Conservation (phyloP, 2,797 vertebrate genomes). For the Propithecus deckenii region DNA sequence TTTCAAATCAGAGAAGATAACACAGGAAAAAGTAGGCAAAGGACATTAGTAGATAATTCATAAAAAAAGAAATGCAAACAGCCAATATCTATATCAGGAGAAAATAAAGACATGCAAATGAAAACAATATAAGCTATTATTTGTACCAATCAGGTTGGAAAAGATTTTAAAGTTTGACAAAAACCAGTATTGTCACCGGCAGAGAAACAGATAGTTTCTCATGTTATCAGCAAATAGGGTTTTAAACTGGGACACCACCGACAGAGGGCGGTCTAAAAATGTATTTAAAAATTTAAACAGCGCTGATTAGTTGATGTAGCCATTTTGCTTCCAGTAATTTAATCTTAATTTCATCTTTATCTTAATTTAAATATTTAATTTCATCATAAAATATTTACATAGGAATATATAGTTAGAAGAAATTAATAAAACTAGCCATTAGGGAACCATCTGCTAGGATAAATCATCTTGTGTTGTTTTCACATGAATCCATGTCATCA, state of each 20-base stretch:
- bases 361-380: constrained; percentile 53
- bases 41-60: neutral
- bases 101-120: neutral
- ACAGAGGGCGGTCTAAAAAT: neutral
- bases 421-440: neutral
- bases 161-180: neutral
- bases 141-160: neutral
- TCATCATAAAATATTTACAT: constrained; percentile 37
- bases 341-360: constrained; percentile 24
- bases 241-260: neutral
- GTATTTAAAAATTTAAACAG: neutral
- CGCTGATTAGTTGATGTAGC: neutral
- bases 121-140: neutral
- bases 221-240: neutral
- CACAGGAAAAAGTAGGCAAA: neutral
- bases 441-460: neutral
- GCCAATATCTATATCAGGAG: neutral
- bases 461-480: neutral
- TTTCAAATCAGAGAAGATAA: neutral
- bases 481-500: neutral
- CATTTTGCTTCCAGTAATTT: constrained; percentile 24
- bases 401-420: neutral
- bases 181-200: neutral
- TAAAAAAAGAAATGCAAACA: neutral
- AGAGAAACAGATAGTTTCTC: neutral